A percentile compares a stretch with the other conserved stretches of the same genome.
Conservation (phyloP, 2,797 vertebrate genomes). For the Silurus lanzhouensis region DNA sequence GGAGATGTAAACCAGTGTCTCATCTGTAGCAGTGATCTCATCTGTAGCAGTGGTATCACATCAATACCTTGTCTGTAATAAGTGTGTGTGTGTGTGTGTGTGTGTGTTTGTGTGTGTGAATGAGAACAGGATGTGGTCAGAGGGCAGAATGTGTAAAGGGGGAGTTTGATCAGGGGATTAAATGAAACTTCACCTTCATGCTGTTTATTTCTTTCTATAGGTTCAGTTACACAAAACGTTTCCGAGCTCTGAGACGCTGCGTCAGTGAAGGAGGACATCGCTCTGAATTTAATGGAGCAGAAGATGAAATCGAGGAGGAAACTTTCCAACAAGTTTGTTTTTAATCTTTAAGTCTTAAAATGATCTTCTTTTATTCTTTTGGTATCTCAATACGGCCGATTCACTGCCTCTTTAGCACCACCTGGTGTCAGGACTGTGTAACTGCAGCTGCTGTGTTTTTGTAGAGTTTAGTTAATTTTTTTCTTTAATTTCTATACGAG, state of each 20-base stretch:
- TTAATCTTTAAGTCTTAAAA: not conserved
- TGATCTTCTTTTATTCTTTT: not conserved
- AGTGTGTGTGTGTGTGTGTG: not conserved
- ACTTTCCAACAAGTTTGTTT: conserved; percentile 75
- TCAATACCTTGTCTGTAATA: not conserved
- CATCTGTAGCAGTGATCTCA: not conserved
- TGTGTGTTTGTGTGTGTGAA: not conserved
- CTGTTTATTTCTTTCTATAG: conserved; percentile 62
- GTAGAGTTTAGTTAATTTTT: not conserved
- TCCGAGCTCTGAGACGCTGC: conserved; percentile 82
- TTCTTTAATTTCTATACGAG: not conserved
- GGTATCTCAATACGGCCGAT: not conserved
- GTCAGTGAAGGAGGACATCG: conserved; percentile 85
- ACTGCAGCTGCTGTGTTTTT: not conserved
- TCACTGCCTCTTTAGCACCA: not conserved
- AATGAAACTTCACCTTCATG: not conserved
- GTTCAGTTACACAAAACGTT: conserved; percentile 92
- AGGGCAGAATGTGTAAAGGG: not conserved
- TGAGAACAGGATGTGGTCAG: conserved; percentile 56
- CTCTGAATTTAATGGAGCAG: conserved; percentile 82
- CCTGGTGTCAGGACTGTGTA: not conserved
- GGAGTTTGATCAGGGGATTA: not conserved
- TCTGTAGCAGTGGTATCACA: not conserved
- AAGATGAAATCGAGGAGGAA: conserved; percentile 75
- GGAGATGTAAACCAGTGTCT: not conserved